A percentile compares a stretch with the other conserved stretches of the same genome.
Conservation (phyloP, 2,113 vertebrate species). For the Ia io region DNA sequence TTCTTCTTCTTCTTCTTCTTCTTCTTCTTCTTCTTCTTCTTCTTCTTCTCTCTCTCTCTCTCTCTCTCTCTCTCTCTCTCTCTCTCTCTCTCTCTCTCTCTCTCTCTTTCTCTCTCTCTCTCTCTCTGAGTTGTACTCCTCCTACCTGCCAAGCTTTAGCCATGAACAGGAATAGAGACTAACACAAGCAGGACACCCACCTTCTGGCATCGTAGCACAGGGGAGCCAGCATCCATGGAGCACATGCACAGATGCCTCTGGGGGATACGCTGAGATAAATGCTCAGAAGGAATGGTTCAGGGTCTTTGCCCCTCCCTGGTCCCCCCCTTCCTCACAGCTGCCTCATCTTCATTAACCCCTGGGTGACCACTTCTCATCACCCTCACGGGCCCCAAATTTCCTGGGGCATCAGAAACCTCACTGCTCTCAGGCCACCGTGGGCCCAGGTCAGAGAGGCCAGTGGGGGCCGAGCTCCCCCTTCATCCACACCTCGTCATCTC, state of each 20-base stretch:
- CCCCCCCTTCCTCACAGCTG: neutral
- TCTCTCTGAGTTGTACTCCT: neutral
- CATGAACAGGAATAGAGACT: neutral
- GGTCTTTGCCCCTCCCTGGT: neutral
- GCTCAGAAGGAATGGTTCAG: neutral
- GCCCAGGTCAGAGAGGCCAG: neutral
- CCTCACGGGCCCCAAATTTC: fast-evolving
- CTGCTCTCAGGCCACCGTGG: fast-evolving
- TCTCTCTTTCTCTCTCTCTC: neutral
- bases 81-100: neutral
- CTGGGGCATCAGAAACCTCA: too few relatives aligned
- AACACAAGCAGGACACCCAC: neutral
- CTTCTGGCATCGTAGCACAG: neutral
- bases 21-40: too few relatives aligned
- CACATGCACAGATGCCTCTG: fast-evolving
- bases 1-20: too few relatives aligned
- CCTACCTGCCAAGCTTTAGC: neutral
- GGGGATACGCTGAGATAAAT: fast-evolving
- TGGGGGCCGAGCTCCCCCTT: neutral
- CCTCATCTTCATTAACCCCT: neutral
- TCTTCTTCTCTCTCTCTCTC: neutral
- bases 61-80: fast-evolving
- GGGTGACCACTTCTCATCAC: too few relatives aligned
- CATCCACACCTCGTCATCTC: neutral
- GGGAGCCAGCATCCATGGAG: fast-evolving